These are phyloP conservation scores for Oreochromis aureus DNA, from an alignment of 2,113 vertebrate species.

Conservation along the genomic window DNA sequence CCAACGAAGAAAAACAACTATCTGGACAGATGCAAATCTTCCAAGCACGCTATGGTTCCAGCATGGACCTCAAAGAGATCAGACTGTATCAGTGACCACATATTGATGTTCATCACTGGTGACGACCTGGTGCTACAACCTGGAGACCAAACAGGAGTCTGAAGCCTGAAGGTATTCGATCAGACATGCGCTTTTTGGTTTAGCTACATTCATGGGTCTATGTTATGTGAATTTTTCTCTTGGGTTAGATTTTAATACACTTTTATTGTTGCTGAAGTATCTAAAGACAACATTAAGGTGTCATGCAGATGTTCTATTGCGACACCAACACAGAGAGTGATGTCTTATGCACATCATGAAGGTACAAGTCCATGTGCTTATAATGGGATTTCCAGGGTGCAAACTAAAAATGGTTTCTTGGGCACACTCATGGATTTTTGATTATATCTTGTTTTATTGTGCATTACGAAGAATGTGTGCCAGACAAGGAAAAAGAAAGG, in stretches of 20 bases:
- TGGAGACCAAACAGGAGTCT: background rate
- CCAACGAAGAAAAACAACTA: background rate
- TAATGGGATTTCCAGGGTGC: background rate
- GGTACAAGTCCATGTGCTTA: background rate
- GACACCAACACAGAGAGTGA: background rate
- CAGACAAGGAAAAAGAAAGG: background rate
- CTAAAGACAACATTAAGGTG: background rate
- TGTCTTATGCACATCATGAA: background rate
- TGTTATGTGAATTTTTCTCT: background rate
- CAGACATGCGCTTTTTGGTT: background rate
- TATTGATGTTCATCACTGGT: background rate
- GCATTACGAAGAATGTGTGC: background rate
- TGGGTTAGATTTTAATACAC: background rate
- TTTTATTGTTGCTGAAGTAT: background rate
- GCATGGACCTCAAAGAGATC: background rate
- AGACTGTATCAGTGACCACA: background rate
- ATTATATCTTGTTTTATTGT: background rate
- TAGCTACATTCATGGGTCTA: background rate
- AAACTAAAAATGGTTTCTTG: background rate
- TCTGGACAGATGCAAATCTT: background rate
- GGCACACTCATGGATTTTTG: background rate
- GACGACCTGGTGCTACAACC: background rate
- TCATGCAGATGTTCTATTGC: background rate
- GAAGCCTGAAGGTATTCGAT: accelerated
- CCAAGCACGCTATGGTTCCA: background rate